phyloP scores from a whole-genome alignment of 2,797 vertebrate genomes.

The Gymnoscopelus braueri region DNA sequence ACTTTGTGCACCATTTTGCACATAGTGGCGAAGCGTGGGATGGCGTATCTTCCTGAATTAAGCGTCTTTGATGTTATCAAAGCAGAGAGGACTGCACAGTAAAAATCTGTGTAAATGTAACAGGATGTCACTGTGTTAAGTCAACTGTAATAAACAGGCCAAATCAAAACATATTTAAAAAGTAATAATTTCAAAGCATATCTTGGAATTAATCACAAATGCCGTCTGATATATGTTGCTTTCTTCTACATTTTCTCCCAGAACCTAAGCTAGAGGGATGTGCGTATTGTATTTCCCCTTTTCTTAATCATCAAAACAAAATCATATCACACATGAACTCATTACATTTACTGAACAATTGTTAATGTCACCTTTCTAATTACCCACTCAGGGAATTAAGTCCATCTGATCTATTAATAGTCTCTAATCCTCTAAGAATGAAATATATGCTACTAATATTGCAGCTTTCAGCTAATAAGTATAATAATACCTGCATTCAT shows the following conservation, averaged over 20 bases:
- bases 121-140: constrained; percentile 4
- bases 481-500: not conserved
- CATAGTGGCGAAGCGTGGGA: too few relatives aligned
- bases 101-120: too few relatives aligned
- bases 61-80: too few relatives aligned
- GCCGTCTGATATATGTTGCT: constrained; percentile 26
- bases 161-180: not conserved
- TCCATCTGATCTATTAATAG: constrained; percentile 15
- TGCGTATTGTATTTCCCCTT: constrained; percentile 59
- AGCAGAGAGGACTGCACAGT: too few relatives aligned
- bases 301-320: constrained; percentile 24
- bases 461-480: not conserved
- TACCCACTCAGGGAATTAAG: constrained; percentile 27
- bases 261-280: constrained; percentile 69
- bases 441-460: constrained; percentile 30
- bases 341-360: constrained; percentile 34
- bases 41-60: too few relatives aligned
- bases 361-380: constrained; percentile 48
- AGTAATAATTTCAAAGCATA: not conserved
- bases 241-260: constrained; percentile 53
- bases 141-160: not conserved
- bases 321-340: constrained; percentile 19
- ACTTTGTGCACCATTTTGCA: too few relatives aligned
- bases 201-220: not conserved
- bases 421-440: constrained; percentile 34